Conservation (phyloP, 2,888 invertebrate species). For the Sinhomidia bicolor region DNA sequence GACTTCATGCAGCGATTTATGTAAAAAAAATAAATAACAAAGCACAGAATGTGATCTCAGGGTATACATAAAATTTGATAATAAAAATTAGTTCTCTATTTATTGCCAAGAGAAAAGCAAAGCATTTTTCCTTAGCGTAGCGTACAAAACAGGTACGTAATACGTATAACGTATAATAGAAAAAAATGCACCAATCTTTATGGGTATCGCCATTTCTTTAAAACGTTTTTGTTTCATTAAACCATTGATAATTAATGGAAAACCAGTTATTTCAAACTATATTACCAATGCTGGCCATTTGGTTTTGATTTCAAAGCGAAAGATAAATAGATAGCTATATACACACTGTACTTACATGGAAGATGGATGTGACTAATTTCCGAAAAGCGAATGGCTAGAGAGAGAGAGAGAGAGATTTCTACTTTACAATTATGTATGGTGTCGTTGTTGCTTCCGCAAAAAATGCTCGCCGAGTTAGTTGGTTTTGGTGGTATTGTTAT, state of each 20-base stretch:
- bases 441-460: background rate
- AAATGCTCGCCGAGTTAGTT: too few relatives aligned
- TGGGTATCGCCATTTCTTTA: background rate
- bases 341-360: too few relatives aligned
- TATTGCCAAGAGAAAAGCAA: background rate
- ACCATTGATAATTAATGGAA: conserved; percentile 53
- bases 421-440: conserved; percentile 18
- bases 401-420: background rate
- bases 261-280: conserved; percentile 9
- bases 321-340: too few relatives aligned
- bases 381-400: background rate
- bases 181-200: too few relatives aligned
- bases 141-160: too few relatives aligned
- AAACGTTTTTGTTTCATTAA: conserved; percentile 2
- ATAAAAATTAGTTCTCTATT: background rate
- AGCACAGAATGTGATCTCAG: background rate
- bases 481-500: background rate
- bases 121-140: background rate
- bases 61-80: background rate
- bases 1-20: background rate
- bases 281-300: background rate
- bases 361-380: conserved; percentile 54
- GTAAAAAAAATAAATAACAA: background rate
- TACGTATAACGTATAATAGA: too few relatives aligned
- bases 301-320: too few relatives aligned